Conservation (phyloP, 1,140 invertebrate genomes). For the Trichomalopsis sarcophagae region DNA sequence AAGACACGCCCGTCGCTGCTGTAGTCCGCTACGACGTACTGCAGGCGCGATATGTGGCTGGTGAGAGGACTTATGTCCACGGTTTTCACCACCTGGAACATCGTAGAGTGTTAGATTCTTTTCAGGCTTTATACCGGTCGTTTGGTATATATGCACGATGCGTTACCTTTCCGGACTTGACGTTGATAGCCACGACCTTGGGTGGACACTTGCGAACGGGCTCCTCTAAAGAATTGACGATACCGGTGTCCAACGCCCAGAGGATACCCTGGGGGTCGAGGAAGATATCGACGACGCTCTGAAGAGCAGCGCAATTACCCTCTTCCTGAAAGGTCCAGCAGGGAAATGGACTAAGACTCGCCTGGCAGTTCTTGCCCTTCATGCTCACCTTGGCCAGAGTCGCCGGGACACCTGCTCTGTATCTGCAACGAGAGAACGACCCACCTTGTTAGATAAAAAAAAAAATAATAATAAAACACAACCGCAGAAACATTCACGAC, state of each 20-base stretch:
- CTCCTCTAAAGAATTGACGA: conserved; percentile 79
- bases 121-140: neutral
- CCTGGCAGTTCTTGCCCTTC: conserved; percentile 71
- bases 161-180: conserved; percentile 74
- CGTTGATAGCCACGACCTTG: conserved; percentile 80
- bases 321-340: conserved; percentile 80
- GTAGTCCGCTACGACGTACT: conserved; percentile 79
- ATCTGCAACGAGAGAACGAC: conserved; percentile 61
- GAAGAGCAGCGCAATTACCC: conserved; percentile 78
- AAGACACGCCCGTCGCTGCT: conserved; percentile 75
- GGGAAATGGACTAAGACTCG: conserved; percentile 77
- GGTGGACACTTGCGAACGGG: conserved; percentile 79
- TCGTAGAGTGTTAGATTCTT: neutral
- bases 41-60: conserved; percentile 73
- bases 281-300: conserved; percentile 78
- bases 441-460: neutral
- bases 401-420: conserved; percentile 77
- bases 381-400: conserved; percentile 77
- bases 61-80: conserved; percentile 76
- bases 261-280: conserved; percentile 78
- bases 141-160: neutral
- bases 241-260: conserved; percentile 82
- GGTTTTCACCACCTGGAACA: conserved; percentile 72
- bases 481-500: neutral
- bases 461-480: too few relatives aligned